Evolutionary conservation across 2,113 vertebrate species (phyloP).

Genomic region (Boleophthalmus pectinirostris): DNA sequence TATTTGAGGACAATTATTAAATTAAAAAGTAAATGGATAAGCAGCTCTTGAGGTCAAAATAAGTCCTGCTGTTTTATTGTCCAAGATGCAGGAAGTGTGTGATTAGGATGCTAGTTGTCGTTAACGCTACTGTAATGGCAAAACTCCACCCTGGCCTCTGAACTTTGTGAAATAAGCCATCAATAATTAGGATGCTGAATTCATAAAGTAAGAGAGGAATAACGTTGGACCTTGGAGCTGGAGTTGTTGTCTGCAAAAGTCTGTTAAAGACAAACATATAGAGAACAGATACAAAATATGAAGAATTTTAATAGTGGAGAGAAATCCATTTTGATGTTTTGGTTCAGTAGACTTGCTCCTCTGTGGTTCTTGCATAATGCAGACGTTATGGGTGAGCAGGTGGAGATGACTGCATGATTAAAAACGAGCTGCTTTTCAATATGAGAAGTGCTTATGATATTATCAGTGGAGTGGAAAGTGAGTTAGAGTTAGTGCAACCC

Average conservation of each 20-base stretch:
- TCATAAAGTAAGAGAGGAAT: no score
- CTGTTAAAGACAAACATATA: not conserved
- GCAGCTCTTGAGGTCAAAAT: no score
- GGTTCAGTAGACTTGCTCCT: not conserved
- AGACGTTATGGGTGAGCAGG: not conserved
- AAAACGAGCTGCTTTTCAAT: not conserved
- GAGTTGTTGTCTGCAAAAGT: not conserved
- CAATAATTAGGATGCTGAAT: no score
- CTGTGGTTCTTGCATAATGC: not conserved
- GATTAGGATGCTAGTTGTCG: no score
- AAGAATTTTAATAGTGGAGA: not conserved
- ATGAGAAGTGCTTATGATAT: constrained; percentile 1
- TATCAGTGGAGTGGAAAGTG: not conserved
- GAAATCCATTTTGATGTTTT: not conserved
- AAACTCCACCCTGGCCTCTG: no score
- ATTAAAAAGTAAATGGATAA: no score
- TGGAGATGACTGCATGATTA: constrained; percentile 2
- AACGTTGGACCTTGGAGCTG: no score
- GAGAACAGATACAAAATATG: not conserved
- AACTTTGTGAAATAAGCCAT: no score
- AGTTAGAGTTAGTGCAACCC: not conserved
- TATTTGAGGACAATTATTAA: no score
- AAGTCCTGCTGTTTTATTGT: no score
- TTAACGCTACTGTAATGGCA: no score
- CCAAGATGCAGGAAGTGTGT: no score